phyloP scores from a whole-genome alignment of 2,797 vertebrate genomes.

The Rhabdomys pumilio region DNA sequence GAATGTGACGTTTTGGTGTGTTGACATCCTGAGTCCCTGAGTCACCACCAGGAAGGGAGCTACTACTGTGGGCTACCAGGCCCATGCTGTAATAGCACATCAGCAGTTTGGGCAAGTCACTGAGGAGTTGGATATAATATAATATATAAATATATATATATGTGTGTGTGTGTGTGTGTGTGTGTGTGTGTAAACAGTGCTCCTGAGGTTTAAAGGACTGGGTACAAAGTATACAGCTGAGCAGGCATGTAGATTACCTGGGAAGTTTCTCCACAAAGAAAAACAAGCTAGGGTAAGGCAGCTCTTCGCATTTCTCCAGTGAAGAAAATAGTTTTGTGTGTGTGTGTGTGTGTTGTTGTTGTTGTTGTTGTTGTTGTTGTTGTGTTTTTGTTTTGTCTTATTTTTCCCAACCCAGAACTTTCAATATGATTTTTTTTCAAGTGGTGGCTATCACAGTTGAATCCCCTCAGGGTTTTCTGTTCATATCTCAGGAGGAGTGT shows the following conservation, averaged over 20 bases:
- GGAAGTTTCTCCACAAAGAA: not conserved
- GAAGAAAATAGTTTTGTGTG: not conserved
- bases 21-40: not conserved
- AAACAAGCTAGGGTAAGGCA: not conserved
- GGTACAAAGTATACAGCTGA: too few relatives aligned
- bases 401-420: not conserved
- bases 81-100: not conserved
- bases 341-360: not conserved
- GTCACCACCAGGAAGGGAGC: not conserved
- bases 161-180: too few relatives aligned
- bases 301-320: not conserved
- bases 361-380: not conserved
- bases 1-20: rapidly evolving
- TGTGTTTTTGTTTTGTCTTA: not conserved
- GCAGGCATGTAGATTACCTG: not conserved
- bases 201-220: not conserved
- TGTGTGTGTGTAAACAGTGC: too few relatives aligned
- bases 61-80: too few relatives aligned
- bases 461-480: not conserved
- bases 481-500: not conserved
- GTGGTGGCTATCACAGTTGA: not conserved
- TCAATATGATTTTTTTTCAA: conserved; percentile 12
- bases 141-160: too few relatives aligned
- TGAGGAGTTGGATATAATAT: not conserved
- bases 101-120: not conserved